phyloP scores from a whole-genome alignment of 2,113 vertebrate genomes.

The Archocentrus centrarchus region DNA sequence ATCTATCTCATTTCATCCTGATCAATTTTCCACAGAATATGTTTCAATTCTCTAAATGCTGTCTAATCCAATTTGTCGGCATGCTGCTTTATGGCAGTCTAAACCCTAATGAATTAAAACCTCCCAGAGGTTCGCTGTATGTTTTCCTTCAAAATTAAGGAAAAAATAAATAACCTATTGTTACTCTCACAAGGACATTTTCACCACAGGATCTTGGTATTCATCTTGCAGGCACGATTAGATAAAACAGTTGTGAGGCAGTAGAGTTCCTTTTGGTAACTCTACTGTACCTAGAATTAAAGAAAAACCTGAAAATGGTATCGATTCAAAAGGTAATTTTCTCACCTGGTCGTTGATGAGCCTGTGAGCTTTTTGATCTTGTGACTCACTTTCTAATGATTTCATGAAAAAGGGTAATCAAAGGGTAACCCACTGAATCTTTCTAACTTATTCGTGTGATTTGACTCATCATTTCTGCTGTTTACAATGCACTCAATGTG shows the following conservation, averaged over 20 bases:
- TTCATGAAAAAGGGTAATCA: neutral
- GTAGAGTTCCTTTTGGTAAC: neutral
- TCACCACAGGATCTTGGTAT: neutral
- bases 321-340: neutral
- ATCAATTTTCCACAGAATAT: slow-evolving; percentile 49
- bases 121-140: neutral
- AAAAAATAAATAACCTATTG: neutral
- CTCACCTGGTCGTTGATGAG: neutral
- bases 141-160: neutral
- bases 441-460: neutral
- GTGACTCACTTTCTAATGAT: neutral
- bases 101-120: slow-evolving; percentile 16
- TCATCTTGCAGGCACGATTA: neutral
- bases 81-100: slow-evolving; percentile 14
- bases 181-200: neutral
- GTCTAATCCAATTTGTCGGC: slow-evolving; percentile 63
- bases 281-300: neutral
- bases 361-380: neutral
- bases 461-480: neutral
- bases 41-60: slow-evolving; percentile 57
- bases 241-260: neutral
- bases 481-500: neutral
- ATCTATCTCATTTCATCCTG: slow-evolving; percentile 39
- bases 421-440: neutral
- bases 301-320: neutral